Conservation (phyloP, 2,113 vertebrate species). For the Microcebus murinus region DNA sequence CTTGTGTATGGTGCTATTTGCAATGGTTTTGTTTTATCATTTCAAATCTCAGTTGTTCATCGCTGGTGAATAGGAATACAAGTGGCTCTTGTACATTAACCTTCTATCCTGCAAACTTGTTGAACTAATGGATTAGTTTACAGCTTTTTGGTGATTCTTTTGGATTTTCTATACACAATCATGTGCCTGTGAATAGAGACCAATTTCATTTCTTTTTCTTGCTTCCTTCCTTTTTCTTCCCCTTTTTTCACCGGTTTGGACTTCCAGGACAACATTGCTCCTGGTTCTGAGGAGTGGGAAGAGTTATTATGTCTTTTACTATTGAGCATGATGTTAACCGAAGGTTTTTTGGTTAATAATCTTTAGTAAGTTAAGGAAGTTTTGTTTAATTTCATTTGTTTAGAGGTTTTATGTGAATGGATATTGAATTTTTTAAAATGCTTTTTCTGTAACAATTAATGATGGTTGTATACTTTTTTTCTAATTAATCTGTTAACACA, state of each 20-base stretch:
- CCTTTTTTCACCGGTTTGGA: background rate
- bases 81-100: background rate
- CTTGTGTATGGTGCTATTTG: background rate
- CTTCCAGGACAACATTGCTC: background rate
- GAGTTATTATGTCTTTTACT: background rate
- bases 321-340: background rate
- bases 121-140: background rate
- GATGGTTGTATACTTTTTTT: background rate
- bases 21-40: background rate
- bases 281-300: background rate
- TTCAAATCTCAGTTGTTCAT: background rate
- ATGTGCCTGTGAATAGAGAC: too few relatives aligned
- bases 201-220: background rate
- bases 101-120: background rate
- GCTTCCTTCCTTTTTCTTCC: background rate
- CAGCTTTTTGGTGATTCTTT: background rate
- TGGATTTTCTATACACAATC: background rate
- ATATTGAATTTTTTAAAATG: background rate
- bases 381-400: background rate
- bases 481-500: background rate
- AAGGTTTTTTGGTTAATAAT: background rate
- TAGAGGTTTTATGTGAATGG: background rate
- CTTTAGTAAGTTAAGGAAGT: background rate
- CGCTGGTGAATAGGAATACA: background rate
- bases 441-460: background rate